These are phyloP conservation scores for Borostomias antarcticus DNA, from an alignment of 2,797 vertebrate species.

Conservation along the genomic window DNA sequence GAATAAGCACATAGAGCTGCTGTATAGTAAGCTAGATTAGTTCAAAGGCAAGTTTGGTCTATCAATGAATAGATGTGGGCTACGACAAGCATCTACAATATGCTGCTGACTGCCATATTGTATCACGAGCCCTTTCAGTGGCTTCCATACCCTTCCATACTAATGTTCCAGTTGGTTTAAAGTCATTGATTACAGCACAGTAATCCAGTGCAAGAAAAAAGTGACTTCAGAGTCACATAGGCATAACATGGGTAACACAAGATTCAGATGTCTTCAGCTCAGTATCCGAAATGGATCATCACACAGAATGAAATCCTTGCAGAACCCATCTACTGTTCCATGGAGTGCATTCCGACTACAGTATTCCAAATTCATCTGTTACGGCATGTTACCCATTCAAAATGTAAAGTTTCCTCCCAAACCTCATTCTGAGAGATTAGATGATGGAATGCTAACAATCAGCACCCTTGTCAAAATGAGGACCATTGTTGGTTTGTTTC, in stretches of 20 bases:
- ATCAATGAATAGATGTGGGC: conserved; percentile 30
- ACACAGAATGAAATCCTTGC: not conserved
- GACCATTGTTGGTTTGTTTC: conserved; percentile 21
- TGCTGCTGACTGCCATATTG: too few relatives aligned
- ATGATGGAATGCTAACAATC: conserved; percentile 35
- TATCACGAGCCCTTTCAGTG: conserved; percentile 18
- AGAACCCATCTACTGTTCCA: not conserved
- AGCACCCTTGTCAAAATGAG: conserved; percentile 58
- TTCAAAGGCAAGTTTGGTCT: conserved; percentile 52
- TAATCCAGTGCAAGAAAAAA: conserved; percentile 26
- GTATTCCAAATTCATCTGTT: conserved; percentile 28
- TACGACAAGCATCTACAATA: conserved; percentile 11
- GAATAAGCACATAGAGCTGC: not conserved
- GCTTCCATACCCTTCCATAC: not conserved
- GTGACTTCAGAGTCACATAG: not conserved
- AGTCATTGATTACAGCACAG: conserved; percentile 14
- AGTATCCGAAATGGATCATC: conserved; percentile 11
- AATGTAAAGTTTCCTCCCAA: conserved; percentile 21
- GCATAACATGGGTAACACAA: not conserved
- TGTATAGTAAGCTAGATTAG: conserved; percentile 1
- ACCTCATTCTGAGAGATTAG: conserved; percentile 48
- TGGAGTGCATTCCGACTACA: not conserved
- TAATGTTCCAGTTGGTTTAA: conserved; percentile 15
- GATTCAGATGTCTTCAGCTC: conserved; percentile 20
- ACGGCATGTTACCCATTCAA: conserved; percentile 20